Percentiles rank a stretch among this genome's conserved stretches.
Evolutionary conservation across 2,888 invertebrate species (phyloP).

Genomic region (Ceraclea dissimilis): DNA sequence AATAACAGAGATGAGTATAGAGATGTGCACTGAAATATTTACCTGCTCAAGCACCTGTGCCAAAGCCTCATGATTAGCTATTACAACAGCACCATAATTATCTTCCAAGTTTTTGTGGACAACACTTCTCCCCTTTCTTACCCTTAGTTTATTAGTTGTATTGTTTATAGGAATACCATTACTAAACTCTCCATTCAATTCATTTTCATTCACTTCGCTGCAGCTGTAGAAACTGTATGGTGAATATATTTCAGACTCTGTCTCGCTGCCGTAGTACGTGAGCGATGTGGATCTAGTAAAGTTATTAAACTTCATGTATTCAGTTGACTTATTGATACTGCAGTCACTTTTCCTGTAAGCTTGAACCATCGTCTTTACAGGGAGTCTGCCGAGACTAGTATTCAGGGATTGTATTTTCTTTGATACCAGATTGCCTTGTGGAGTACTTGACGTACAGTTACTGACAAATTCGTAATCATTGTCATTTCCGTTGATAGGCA

Average conservation of each 20-base stretch:
- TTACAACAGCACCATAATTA: constrained; percentile 83
- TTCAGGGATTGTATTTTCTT: constrained; percentile 37
- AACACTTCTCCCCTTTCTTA: constrained; percentile 72
- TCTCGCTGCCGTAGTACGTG: constrained; percentile 77
- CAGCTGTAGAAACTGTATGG: constrained; percentile 71
- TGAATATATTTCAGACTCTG: constrained; percentile 76
- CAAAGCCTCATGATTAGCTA: constrained; percentile 83
- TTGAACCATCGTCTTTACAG: constrained; percentile 31
- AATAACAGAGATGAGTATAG: neutral
- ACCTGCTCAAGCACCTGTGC: constrained; percentile 86
- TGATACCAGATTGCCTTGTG: constrained; percentile 57
- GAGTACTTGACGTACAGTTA: constrained; percentile 54
- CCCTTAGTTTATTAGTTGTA: constrained; percentile 59
- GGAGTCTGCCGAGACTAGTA: constrained; percentile 32
- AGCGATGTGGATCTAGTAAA: constrained; percentile 59
- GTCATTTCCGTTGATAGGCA: constrained; percentile 47
- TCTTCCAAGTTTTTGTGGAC: constrained; percentile 82
- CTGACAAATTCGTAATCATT: constrained; percentile 59
- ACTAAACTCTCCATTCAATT: constrained; percentile 33
- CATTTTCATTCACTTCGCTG: constrained; percentile 48
- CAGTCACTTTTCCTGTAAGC: constrained; percentile 45
- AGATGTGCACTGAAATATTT: constrained; percentile 25
- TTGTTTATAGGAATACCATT: constrained; percentile 42
- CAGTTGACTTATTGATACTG: constrained; percentile 42
- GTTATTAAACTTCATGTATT: constrained; percentile 54